These are phyloP conservation scores for Tetrax tetrax DNA, from an alignment of 2,113 vertebrate genomes.

Conservation along the genomic window DNA sequence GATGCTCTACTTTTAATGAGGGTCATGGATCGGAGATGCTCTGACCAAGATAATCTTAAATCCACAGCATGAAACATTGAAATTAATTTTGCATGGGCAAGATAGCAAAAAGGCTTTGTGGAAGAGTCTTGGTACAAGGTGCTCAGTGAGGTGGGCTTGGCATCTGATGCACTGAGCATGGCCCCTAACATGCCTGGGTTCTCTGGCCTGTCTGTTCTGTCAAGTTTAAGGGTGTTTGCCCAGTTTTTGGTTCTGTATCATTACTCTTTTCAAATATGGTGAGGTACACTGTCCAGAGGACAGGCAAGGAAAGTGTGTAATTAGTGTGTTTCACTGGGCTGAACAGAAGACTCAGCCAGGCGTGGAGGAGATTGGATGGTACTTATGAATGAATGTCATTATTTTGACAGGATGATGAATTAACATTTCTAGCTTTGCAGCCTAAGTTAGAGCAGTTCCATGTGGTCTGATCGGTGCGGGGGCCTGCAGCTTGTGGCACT, in stretches of 20 bases:
- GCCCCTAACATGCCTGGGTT: not conserved
- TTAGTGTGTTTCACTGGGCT: constrained; percentile 69
- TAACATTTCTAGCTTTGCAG: constrained; percentile 47
- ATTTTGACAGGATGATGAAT: constrained; percentile 88
- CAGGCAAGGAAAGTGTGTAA: constrained; percentile 51
- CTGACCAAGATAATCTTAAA: not conserved
- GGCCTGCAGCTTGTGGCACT: constrained; percentile 61
- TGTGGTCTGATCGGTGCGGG: constrained; percentile 77
- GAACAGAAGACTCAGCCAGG: constrained; percentile 75
- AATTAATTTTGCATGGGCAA: not conserved
- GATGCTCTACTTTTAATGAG: not conserved
- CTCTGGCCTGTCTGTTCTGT: not conserved
- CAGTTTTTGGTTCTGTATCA: not conserved
- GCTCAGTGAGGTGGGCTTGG: not conserved
- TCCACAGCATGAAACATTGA: not conserved
- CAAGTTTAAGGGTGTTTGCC: not conserved
- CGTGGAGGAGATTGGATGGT: constrained; percentile 80
- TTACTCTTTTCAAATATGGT: constrained; percentile 24
- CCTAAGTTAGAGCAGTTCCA: constrained; percentile 76
- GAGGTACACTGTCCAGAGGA: constrained; percentile 24
- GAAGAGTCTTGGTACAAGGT: not conserved
- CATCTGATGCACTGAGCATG: not conserved
- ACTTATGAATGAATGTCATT: constrained; percentile 88
- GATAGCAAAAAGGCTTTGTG: not conserved
- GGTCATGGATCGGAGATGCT: not conserved